Evolutionary conservation across 2,888 invertebrate species (phyloP).

Genomic region (Penaeus monodon): DNA sequence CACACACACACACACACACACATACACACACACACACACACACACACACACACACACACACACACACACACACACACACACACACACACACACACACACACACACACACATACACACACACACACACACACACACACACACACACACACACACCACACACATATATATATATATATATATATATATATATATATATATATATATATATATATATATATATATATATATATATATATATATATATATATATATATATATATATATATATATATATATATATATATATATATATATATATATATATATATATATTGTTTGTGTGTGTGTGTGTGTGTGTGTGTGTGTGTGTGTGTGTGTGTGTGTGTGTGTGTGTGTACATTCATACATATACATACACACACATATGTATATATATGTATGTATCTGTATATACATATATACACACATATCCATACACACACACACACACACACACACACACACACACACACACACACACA

Average conservation of each 20-base stretch:
- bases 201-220: neutral
- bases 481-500: neutral
- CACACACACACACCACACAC: neutral
- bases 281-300: neutral
- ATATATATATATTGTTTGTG: neutral
- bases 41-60: neutral
- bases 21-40: neutral
- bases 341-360: neutral
- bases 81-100: neutral
- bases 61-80: neutral
- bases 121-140: neutral
- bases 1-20: neutral
- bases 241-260: neutral
- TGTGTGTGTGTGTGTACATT: neutral
- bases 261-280: neutral
- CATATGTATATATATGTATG: neutral
- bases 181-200: too few relatives aligned
- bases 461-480: neutral
- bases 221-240: neutral
- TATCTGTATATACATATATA: neutral
- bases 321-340: neutral
- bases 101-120: constrained; percentile 18
- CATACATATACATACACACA: neutral
- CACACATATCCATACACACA: neutral
- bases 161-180: neutral